Conservation (phyloP, 2,797 vertebrate genomes). For the Gallinago stenura region DNA sequence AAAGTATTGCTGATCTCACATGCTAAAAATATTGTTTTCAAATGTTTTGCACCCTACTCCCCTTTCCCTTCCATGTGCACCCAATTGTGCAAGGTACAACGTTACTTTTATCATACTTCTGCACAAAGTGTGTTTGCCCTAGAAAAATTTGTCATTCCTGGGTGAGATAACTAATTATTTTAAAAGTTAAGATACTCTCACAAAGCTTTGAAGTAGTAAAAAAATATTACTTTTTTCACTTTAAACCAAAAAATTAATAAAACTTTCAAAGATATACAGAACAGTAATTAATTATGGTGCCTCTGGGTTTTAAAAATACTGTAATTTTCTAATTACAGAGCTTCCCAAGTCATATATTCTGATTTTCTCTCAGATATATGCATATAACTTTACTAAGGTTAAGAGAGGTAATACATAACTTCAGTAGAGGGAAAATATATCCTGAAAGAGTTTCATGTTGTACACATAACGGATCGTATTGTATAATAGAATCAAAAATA, state of each 20-base stretch:
- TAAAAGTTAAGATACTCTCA: background rate
- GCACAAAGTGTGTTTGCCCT: background rate
- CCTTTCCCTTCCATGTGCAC: accelerated
- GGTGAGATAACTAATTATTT: slow-evolving; percentile 4
- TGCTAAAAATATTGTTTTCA: background rate
- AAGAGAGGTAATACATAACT: slow-evolving; percentile 10
- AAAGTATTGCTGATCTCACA: background rate
- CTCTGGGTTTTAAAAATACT: slow-evolving; percentile 50
- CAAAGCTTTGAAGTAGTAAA: slow-evolving; percentile 38
- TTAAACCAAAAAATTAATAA: slow-evolving; percentile 34
- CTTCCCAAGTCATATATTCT: slow-evolving; percentile 23
- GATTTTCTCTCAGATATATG: background rate
- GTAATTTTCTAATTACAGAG: slow-evolving; percentile 45
- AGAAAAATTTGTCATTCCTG: background rate
- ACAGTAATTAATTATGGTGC: slow-evolving; percentile 45
- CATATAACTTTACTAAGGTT: slow-evolving; percentile 23
- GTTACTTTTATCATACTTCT: background rate
- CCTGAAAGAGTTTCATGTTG: background rate
- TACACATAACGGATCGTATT: background rate
- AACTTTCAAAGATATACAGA: slow-evolving; percentile 18
- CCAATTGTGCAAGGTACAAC: background rate
- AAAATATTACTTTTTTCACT: background rate
- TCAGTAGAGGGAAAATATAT: background rate
- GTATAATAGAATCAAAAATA: background rate
- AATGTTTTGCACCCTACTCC: background rate